These are phyloP conservation scores for Chromis chromis DNA, from an alignment of 2,797 vertebrate species.

Conservation along the genomic window DNA sequence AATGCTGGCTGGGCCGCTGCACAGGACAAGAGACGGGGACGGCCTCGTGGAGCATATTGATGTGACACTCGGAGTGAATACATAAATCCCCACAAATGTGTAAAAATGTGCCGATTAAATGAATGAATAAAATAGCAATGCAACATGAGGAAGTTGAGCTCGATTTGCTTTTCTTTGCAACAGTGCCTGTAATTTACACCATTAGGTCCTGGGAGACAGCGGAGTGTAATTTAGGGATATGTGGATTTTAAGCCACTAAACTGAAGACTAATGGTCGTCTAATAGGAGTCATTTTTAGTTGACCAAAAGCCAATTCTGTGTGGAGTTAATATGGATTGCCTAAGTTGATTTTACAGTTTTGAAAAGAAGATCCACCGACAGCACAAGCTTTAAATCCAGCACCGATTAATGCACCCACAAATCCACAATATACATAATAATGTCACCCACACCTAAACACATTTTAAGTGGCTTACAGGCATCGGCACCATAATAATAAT, in stretches of 20 bases:
- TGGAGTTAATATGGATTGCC: background rate
- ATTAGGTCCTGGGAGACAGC: background rate
- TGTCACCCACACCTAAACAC: background rate
- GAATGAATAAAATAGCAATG: background rate
- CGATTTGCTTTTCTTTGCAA: background rate
- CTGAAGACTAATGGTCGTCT: background rate
- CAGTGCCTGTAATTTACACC: too few relatives aligned
- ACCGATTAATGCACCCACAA: background rate
- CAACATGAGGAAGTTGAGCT: background rate
- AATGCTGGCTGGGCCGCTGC: slow-evolving; percentile 16
- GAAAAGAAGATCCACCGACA: background rate
- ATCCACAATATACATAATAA: background rate
- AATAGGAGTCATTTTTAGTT: background rate
- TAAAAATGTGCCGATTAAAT: slow-evolving; percentile 4
- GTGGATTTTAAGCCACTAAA: background rate
- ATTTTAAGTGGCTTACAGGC: slow-evolving; percentile 3
- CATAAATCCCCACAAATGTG: background rate
- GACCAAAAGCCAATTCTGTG: background rate
- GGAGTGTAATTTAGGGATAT: too few relatives aligned
- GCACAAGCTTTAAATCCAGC: background rate
- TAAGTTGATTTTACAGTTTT: background rate
- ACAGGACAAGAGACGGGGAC: slow-evolving; percentile 17
- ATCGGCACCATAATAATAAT: background rate
- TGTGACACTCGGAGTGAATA: background rate
- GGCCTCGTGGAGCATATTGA: slow-evolving; percentile 9